Conservation (phyloP, 2,113 vertebrate genomes). For the Petrocephalus microphthalmus region DNA sequence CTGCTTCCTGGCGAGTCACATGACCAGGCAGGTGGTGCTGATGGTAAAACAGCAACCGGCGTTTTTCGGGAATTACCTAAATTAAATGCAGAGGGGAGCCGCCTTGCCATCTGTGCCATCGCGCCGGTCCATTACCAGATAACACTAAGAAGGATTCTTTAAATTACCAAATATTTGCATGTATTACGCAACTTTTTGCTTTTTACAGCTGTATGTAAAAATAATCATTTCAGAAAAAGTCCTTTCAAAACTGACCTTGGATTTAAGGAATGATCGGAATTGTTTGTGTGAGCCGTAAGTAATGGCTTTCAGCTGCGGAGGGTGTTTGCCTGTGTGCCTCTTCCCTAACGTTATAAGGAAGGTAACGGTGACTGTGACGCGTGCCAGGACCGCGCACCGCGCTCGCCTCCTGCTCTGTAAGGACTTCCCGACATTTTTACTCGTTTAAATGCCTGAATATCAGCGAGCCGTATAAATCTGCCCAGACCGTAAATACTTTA, state of each 20-base stretch:
- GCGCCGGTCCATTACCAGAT: too few species aligned
- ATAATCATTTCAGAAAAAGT: slow-evolving; percentile 26
- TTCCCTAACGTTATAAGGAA: not conserved
- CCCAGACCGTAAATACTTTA: not conserved
- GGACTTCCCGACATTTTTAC: not conserved
- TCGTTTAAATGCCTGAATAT: not conserved
- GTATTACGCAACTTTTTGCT: not conserved
- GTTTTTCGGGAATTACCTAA: not conserved
- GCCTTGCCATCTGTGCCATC: not conserved
- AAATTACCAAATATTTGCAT: not conserved
- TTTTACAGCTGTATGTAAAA: not conserved
- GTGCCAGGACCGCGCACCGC: not conserved
- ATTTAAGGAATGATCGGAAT: not conserved
- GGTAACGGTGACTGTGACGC: not conserved
- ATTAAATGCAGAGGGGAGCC: not conserved
- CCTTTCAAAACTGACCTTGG: not conserved
- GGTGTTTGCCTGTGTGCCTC: not conserved
- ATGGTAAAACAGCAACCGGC: not conserved
- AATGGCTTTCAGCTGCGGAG: not conserved
- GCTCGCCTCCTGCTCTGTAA: not conserved
- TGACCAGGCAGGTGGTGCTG: not conserved
- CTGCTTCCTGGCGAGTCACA: not conserved
- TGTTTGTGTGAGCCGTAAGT: not conserved
- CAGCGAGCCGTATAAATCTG: not conserved
- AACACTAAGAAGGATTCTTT: not conserved